These are phyloP conservation scores for Callopanchax toddi DNA, from an alignment of 2,113 vertebrate genomes.

Conservation along the genomic window DNA sequence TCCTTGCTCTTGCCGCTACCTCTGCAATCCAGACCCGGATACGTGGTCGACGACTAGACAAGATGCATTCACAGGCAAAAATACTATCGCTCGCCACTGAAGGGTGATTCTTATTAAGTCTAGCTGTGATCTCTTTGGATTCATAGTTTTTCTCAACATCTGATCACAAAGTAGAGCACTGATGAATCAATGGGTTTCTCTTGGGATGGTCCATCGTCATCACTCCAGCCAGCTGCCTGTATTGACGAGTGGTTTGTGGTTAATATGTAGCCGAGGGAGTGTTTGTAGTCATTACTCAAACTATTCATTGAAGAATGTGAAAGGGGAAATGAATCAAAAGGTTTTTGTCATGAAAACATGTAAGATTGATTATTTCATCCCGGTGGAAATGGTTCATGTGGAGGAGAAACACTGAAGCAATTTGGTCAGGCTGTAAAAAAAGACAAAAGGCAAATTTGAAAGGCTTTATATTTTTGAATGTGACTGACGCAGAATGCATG, in stretches of 20 bases:
- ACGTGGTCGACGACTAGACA: no score
- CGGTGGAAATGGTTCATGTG: not conserved
- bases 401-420: no score
- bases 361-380: slow-evolving; percentile 1
- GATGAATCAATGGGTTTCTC: not conserved
- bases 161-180: no score
- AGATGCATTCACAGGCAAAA: no score
- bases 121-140: not conserved
- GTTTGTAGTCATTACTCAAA: not conserved
- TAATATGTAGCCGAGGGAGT: not conserved
- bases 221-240: not conserved
- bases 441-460: not conserved
- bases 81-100: no score
- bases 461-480: no score
- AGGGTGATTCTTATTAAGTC: no score
- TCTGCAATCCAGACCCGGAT: no score
- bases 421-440: no score
- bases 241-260: not conserved
- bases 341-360: not conserved
- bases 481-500: no score
- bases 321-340: not conserved
- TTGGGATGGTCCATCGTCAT: not conserved
- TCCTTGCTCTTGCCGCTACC: no score
- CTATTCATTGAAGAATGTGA: not conserved
- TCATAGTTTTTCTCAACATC: not conserved